These are phyloP conservation scores for Bombus difficillimus DNA, from an alignment of 1,140 invertebrate genomes.

Conservation along the genomic window DNA sequence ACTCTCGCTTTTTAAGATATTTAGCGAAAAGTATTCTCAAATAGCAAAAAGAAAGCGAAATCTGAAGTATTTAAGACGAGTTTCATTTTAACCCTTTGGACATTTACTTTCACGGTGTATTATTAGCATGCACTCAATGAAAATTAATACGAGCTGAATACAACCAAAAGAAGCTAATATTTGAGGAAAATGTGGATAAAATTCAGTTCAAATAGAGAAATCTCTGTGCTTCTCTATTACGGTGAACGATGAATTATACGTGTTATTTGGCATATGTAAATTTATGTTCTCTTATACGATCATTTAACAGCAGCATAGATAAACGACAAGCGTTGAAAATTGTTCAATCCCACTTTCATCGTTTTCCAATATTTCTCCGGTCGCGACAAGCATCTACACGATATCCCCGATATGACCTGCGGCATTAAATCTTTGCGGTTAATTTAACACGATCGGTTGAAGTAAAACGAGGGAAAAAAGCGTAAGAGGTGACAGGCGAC, in stretches of 20 bases:
- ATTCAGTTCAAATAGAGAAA: not conserved
- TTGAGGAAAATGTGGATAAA: not conserved
- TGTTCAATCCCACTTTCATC: not conserved
- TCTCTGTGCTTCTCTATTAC: not conserved
- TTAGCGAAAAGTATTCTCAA: not conserved
- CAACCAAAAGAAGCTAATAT: not conserved
- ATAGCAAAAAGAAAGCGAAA: not conserved
- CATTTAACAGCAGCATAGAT: not conserved
- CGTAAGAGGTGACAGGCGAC: not conserved
- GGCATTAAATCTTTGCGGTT: not conserved
- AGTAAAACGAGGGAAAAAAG: not conserved
- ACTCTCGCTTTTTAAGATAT: not conserved
- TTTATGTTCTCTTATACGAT: not conserved
- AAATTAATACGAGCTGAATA: not conserved
- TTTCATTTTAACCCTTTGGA: not conserved
- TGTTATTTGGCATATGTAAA: not conserved
- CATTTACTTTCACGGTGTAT: not conserved
- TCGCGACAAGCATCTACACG: not conserved
- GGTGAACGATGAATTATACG: not conserved
- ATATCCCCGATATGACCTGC: not conserved
- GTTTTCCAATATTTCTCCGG: not conserved
- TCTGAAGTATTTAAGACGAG: not conserved
- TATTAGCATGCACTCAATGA: not conserved
- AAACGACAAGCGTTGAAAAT: constrained; percentile 1
- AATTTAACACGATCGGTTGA: not conserved